Evolutionary conservation across 2,113 vertebrate genomes (phyloP), one percentile per base, ranked within the genome.

Genomic region (Emydura subglobosa): DNA sequence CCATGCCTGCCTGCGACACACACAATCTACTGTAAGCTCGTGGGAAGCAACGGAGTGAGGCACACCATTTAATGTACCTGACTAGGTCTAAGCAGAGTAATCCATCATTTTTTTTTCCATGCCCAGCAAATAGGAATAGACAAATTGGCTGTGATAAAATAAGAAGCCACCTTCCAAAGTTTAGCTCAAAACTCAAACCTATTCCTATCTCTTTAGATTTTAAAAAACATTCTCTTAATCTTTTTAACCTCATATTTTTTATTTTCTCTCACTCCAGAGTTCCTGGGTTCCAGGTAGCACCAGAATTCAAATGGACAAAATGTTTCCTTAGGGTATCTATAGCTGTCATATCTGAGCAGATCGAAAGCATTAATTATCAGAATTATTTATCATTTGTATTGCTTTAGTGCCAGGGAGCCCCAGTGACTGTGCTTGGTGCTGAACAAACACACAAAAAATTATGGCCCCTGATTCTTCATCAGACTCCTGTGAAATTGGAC

Each of bases 51-150:
- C 2, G 82, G 89, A 96, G 79, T 95, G 94, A 96, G 93, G 86
- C 92, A 51, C 83, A 93, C 81, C 90, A 91, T 92, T 96, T 96
- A 96, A 93, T 94, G 90, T 79, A 95, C 95, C 95, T 96, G 95
- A 96, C 95, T 85, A 65, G 83, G 89, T 91, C 96, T 94, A 96
- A 96, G 92, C 95, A 95, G 96, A 93, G 83, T 54, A 87, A 97
- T 97, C 88, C 92, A 94, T 97, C 95, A 97, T 89, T 93, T 95
- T 74, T 74, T 53, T 97, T 97, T 92, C 91, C 83, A 51, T 80
- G 91, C 83, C 47, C 61, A 90, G 61, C 4, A 74, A 92, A 79
- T 4, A 90, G 42, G 54, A 96, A 90, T 4, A 94, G 92, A 80
- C 78, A 83, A 92, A 80, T 76, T 68, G 72, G 89, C 59, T 27